Evolutionary conservation across 2,113 vertebrate genomes (phyloP).

Genomic region (Solea senegalensis): DNA sequence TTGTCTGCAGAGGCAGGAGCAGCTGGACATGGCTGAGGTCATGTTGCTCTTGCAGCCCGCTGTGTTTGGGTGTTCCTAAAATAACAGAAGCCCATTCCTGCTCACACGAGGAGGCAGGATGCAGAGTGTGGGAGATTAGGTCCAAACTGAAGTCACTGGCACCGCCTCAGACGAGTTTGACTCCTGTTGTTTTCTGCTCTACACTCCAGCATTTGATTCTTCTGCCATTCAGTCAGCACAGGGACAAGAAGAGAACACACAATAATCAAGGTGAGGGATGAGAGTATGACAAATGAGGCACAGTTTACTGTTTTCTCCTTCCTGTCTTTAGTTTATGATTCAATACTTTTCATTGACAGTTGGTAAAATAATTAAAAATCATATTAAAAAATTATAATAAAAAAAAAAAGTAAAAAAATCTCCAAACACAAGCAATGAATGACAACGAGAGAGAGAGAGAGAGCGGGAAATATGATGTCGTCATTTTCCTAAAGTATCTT

Average conservation of each 20-base stretch:
- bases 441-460: too few relatives aligned
- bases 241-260: not conserved
- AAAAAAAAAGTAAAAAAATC: too few relatives aligned
- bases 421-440: too few relatives aligned
- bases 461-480: too few relatives aligned
- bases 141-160: slow-evolving; percentile 8
- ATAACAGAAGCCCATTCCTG: slow-evolving; percentile 34
- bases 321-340: too few relatives aligned
- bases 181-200: slow-evolving; percentile 27
- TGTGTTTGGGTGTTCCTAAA: slow-evolving; percentile 12
- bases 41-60: not conserved
- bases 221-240: not conserved
- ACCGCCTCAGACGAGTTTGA: not conserved
- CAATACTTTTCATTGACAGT: too few relatives aligned
- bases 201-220: not conserved
- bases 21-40: slow-evolving; percentile 17
- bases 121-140: slow-evolving; percentile 46
- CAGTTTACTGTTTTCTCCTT: too few relatives aligned
- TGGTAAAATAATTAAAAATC: too few relatives aligned
- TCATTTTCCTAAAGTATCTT: too few relatives aligned
- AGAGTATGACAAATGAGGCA: not conserved
- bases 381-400: too few relatives aligned
- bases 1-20: not conserved
- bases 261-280: too few relatives aligned
- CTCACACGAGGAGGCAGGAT: slow-evolving; percentile 37